A percentile compares a stretch with the other conserved stretches of the same genome.
phyloP scores from a whole-genome alignment of 2,888 invertebrate species.

The Blastobasis adustella region DNA sequence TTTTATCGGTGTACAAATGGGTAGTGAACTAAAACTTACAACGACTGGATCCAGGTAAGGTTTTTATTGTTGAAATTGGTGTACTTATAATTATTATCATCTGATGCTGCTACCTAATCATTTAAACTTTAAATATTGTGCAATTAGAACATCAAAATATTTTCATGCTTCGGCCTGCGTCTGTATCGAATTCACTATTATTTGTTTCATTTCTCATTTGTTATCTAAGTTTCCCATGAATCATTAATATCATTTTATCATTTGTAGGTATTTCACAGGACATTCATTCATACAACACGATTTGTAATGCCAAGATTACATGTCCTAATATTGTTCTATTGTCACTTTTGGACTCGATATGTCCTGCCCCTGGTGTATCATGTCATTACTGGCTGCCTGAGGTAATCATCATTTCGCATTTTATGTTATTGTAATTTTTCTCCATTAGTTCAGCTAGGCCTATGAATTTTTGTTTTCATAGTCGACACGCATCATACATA shows the following conservation, averaged over 20 bases:
- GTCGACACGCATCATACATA: too few species aligned
- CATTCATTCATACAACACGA: conserved; percentile 13
- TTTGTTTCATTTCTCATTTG: not conserved
- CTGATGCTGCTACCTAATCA: too few species aligned
- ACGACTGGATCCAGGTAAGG: conserved; percentile 51
- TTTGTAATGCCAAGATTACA: conserved; percentile 40
- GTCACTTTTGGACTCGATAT: conserved; percentile 42
- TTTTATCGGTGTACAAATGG: conserved; percentile 60
- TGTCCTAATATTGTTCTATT: conserved; percentile 22
- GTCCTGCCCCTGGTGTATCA: conserved; percentile 44
- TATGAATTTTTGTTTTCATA: too few species aligned
- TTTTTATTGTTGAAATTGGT: too few species aligned
- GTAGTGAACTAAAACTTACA: conserved; percentile 55
- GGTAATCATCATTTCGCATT: conserved; percentile 37
- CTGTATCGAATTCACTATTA: not conserved
- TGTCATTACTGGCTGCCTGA: conserved; percentile 43
- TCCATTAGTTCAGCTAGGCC: too few species aligned
- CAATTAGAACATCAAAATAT: conserved; percentile 30
- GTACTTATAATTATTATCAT: too few species aligned
- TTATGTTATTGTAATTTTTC: too few species aligned
- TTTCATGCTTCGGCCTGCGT: conserved; percentile 3
- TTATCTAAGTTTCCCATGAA: conserved; percentile 5
- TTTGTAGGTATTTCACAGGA: conserved; percentile 31
- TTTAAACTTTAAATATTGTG: conserved; percentile 30
- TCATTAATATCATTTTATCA: conserved; percentile 16